Conservation (phyloP, 2,113 vertebrate species). For the Stercorarius parasiticus region DNA sequence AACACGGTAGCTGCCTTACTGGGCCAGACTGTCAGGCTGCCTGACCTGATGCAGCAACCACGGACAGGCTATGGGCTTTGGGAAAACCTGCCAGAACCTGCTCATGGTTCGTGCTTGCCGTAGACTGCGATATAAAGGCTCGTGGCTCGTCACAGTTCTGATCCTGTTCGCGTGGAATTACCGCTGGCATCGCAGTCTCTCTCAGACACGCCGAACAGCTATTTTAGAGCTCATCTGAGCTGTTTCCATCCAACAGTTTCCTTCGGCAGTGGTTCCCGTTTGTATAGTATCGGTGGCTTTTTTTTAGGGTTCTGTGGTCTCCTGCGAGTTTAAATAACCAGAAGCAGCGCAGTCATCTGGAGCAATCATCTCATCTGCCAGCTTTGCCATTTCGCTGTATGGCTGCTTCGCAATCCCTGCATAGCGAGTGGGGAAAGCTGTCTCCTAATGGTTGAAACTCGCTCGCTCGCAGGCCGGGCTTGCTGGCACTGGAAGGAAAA, state of each 20-base stretch:
- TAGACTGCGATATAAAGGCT: no score
- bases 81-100: not conserved
- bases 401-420: not conserved
- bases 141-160: not conserved
- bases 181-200: not conserved
- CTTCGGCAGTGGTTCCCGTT: not conserved
- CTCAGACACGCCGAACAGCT: not conserved
- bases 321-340: not conserved
- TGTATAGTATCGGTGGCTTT: not conserved
- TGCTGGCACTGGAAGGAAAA: not conserved
- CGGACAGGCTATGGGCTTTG: not conserved
- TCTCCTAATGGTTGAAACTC: not conserved
- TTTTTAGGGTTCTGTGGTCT: not conserved
- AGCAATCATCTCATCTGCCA: not conserved
- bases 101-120: not conserved
- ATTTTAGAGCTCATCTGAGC: not conserved
- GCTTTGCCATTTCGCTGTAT: rapidly evolving
- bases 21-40: not conserved
- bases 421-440: rapidly evolving
- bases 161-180: not conserved
- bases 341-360: not conserved
- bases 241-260: not conserved
- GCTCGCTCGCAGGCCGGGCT: not conserved
- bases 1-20: not conserved
- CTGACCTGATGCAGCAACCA: not conserved